Evolutionary conservation across 2,888 invertebrate genomes (phyloP), one percentile per base, ranked within the genome.

Genomic region (Cartodere bifasciata): DNA sequence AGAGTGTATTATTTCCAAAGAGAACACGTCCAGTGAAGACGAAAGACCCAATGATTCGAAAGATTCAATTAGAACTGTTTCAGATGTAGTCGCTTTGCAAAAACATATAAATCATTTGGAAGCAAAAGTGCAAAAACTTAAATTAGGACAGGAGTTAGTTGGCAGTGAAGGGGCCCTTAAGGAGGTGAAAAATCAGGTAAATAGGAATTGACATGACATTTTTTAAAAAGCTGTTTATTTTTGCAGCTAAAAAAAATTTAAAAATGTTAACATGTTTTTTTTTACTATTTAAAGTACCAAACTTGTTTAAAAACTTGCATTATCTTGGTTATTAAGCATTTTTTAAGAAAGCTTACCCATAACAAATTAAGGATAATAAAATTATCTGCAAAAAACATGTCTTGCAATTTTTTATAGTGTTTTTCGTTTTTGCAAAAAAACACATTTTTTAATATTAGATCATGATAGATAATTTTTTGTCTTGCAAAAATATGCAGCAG

Each of bases 81-180:
- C 47, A 29, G 62, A 63, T 32, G 56, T 53, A 12, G 50, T 53
- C 26, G 55, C 61, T 13, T 43, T 65, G 12, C 58, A 58, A 17
- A 58, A 60, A 24, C 64, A 67, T 31, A 60, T 71, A 6, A 55
- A 52, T 12, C 56, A 60, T 36, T 53, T 72, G 22, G 64, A 67
- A 46, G 48, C 50, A 17, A 58, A 62, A 39, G 40, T 58, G 28
- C 53, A 55, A 32, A 48, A 43, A 31, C 39, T 57, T 36, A 45
- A 56, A 16, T 41, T 58, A 25, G 48, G 50, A 21, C 41, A 46
- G 2, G 61, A 60, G 32, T 41, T 61, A 32, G 56, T 54, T 2
- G 60, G 60, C 2, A 56, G 51, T 29, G 58, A 60, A 34, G 58
- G 60, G 1, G 54, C 53, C 10, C 42, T 60, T 13, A 53, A 56